These are phyloP conservation scores for Formica selysi DNA, from an alignment of 1,140 invertebrate species.

Conservation along the genomic window DNA sequence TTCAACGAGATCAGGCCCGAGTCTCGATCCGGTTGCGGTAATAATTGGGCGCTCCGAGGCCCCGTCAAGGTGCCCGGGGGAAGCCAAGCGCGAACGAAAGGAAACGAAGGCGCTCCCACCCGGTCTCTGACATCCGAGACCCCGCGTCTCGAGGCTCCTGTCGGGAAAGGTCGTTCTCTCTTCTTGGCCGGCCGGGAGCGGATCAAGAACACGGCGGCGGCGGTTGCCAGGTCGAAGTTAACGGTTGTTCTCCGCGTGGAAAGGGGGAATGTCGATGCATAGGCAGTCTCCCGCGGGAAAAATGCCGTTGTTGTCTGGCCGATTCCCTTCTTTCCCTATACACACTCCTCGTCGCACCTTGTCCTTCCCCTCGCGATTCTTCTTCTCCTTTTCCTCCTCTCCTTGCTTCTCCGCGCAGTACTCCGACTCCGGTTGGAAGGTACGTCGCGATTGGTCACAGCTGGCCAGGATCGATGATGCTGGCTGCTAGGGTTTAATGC, in stretches of 20 bases:
- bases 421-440: constrained; percentile 57
- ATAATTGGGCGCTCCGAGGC: constrained; percentile 25
- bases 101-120: constrained; percentile 49
- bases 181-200: constrained; percentile 25
- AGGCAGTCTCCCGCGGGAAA: constrained; percentile 50
- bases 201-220: constrained; percentile 49
- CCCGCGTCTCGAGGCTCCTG: constrained; percentile 40
- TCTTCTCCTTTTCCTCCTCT: constrained; percentile 15
- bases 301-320: constrained; percentile 51
- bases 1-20: constrained; percentile 49
- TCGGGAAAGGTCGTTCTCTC: constrained; percentile 43
- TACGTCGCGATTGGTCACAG: constrained; percentile 75
- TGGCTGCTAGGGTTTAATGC: constrained; percentile 60
- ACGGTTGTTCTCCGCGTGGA: constrained; percentile 75
- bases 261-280: constrained; percentile 29
- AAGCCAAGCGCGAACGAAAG: constrained; percentile 53
- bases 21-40: constrained; percentile 47
- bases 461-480: constrained; percentile 79
- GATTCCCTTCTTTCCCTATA: neutral
- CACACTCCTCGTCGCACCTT: neutral
- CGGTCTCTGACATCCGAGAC: constrained; percentile 47
- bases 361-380: constrained; percentile 34
- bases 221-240: constrained; percentile 81
- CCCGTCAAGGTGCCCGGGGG: constrained; percentile 39
- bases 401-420: constrained; percentile 13